A percentile compares a stretch with the other conserved stretches of the same genome.
phyloP scores from a whole-genome alignment of 2,888 invertebrate species.

The Zygogramma bicolorata region DNA sequence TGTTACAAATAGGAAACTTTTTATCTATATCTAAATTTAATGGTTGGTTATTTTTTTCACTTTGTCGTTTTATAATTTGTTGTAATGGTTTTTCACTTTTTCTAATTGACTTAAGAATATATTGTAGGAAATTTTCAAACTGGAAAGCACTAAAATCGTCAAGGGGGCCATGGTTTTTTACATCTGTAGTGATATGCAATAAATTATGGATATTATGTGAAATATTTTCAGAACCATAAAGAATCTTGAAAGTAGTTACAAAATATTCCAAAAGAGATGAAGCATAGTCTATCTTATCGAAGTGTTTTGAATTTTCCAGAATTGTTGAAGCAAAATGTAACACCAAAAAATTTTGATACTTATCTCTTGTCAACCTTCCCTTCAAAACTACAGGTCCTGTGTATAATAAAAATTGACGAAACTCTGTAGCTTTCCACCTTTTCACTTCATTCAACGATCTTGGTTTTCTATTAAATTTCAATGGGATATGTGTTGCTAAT shows the following conservation, averaged over 20 bases:
- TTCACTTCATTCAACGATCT: slow-evolving; percentile 22
- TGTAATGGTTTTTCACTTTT: slow-evolving; percentile 16
- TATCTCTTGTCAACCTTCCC: background rate
- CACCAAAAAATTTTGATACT: slow-evolving; percentile 28
- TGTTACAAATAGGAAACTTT: background rate
- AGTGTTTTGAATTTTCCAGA: background rate
- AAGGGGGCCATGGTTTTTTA: slow-evolving; percentile 25
- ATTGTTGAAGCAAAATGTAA: slow-evolving; percentile 27
- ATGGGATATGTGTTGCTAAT: background rate
- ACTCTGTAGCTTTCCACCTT: slow-evolving; percentile 38
- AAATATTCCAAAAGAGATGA: slow-evolving; percentile 7
- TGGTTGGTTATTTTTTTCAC: background rate
- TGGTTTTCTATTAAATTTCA: slow-evolving; percentile 28
- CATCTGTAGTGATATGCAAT: background rate
- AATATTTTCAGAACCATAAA: slow-evolving; percentile 6
- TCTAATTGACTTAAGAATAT: background rate
- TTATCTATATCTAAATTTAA: background rate
- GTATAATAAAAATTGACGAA: slow-evolving; percentile 33
- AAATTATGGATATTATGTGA: slow-evolving; percentile 32
- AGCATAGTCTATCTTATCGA: slow-evolving; percentile 24
- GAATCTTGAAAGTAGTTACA: slow-evolving; percentile 5
- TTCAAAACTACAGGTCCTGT: slow-evolving; percentile 34
- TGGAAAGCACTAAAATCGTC: slow-evolving; percentile 34
- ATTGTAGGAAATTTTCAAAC: slow-evolving; percentile 34
- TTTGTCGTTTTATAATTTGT: slow-evolving; percentile 9